A percentile compares a stretch with the other conserved stretches of the same genome.
Conservation (phyloP, 2,888 invertebrate genomes). For the Tenthredo livida region DNA sequence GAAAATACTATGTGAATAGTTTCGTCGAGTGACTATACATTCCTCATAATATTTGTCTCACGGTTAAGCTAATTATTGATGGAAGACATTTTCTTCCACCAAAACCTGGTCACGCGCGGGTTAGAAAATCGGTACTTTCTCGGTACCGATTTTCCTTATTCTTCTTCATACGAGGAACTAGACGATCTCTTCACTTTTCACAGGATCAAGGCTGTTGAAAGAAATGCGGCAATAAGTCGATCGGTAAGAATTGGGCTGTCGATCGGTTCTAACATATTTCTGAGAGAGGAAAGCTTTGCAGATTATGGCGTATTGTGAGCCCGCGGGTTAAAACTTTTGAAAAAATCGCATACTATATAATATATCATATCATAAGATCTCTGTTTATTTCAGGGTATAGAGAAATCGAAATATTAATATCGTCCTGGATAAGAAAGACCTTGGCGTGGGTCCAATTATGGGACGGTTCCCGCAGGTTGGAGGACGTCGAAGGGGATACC, state of each 20-base stretch:
- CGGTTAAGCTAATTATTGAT: no score
- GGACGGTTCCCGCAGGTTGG: constrained; percentile 7
- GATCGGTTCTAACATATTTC: no score
- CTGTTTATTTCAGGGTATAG: no score
- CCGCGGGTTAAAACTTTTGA: no score
- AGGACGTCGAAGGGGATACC: background rate
- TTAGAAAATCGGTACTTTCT: background rate
- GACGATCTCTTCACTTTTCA: background rate
- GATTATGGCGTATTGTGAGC: no score
- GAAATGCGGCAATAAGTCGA: no score
- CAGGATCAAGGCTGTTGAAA: background rate
- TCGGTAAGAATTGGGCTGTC: no score
- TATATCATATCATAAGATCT: no score
- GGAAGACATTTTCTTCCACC: no score
- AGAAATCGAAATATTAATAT: background rate
- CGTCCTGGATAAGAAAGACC: background rate
- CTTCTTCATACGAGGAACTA: background rate
- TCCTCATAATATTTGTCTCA: no score
- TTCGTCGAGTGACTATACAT: background rate
- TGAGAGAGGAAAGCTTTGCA: no score
- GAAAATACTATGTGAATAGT: background rate
- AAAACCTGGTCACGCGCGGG: background rate
- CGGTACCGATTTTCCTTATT: background rate
- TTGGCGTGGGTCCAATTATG: constrained; percentile 43
- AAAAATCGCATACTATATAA: no score